These are phyloP conservation scores for Sepiola atlantica DNA, from an alignment of 2,888 invertebrate genomes.

Conservation along the genomic window DNA sequence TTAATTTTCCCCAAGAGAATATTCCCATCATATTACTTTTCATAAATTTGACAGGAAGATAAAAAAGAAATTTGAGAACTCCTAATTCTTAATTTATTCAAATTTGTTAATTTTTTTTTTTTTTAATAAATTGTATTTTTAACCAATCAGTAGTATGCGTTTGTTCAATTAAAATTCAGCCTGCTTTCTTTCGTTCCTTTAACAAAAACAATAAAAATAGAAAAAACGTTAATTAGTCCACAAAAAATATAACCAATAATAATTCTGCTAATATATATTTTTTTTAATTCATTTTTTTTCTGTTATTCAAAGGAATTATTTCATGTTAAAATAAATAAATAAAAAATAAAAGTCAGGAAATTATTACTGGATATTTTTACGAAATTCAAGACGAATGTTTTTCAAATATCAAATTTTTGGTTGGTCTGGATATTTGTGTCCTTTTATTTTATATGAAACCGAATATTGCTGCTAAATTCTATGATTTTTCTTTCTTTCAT, in stretches of 20 bases:
- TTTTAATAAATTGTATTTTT: neutral
- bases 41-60: neutral
- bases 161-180: neutral
- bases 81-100: neutral
- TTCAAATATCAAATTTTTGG: neutral
- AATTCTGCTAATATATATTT: neutral
- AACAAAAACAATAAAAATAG: too few species aligned
- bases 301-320: conserved; percentile 15
- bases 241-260: neutral
- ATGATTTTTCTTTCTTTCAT: neutral
- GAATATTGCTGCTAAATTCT: neutral
- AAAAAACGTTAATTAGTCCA: neutral
- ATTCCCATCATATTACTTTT: neutral
- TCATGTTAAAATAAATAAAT: neutral
- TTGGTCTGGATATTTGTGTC: neutral
- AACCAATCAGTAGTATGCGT: neutral
- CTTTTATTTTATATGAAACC: neutral
- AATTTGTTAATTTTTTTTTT: neutral
- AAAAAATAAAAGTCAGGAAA: neutral
- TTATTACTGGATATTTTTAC: neutral
- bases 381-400: neutral
- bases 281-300: neutral
- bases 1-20: neutral
- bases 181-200: neutral
- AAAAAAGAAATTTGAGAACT: neutral